Evolutionary conservation across 2,888 invertebrate species (phyloP).

Genomic region (Lasioglossum vierecki): DNA sequence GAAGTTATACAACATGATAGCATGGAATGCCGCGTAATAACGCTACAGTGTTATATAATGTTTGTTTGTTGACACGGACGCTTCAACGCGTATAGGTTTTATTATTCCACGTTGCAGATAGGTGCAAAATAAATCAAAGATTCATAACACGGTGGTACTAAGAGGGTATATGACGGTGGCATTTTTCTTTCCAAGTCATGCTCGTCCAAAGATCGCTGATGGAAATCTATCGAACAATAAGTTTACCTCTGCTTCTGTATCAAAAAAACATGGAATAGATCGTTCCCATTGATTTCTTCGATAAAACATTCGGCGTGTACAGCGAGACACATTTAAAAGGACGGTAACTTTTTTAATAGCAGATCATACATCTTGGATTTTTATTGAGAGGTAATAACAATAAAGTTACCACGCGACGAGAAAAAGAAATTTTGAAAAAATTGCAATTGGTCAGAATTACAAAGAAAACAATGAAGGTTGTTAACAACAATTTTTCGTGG

Average conservation of each 20-base stretch:
- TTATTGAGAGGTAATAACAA: too few relatives aligned
- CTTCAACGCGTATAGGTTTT: not conserved
- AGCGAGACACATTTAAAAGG: too few relatives aligned
- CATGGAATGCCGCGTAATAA: conserved; percentile 9
- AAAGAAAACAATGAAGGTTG: too few relatives aligned
- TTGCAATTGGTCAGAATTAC: too few relatives aligned
- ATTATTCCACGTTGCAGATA: not conserved
- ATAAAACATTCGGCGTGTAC: not conserved
- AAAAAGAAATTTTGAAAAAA: too few relatives aligned
- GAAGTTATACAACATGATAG: conserved; percentile 44
- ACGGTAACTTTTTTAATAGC: too few relatives aligned
- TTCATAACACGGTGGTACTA: not conserved
- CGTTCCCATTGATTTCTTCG: not conserved
- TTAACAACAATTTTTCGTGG: too few relatives aligned
- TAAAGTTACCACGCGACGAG: too few relatives aligned
- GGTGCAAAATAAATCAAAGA: not conserved
- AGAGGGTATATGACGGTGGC: not conserved
- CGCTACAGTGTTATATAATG: conserved; percentile 33
- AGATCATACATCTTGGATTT: too few relatives aligned
- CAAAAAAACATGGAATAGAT: not conserved
- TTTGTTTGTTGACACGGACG: not conserved
- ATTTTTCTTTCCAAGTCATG: not conserved
- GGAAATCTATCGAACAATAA: not conserved
- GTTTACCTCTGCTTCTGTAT: not conserved
- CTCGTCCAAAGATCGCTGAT: not conserved